Evolutionary conservation across 2,888 invertebrate species (phyloP), one percentile per base, ranked within the genome.

Genomic region (Ferdinandea cuprea): DNA sequence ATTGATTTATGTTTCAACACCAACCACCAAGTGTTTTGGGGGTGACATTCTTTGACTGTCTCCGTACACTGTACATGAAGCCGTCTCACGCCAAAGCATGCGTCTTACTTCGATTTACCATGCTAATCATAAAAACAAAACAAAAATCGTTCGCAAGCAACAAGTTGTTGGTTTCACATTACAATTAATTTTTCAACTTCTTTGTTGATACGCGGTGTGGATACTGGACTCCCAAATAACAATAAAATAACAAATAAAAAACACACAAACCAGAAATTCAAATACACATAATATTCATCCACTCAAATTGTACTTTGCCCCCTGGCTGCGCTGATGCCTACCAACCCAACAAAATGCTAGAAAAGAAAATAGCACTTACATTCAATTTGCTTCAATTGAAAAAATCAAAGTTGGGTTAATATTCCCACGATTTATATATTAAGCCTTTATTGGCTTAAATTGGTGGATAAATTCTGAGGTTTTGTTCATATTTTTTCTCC

Each of bases 391-490:
- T 81, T 77, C 59, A 81, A 81, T 81, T 81, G 76, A 77, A 37
- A 71, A 77, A 81, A 81, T 77, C 77, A 80, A 71, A 71, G 81
- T 81, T 65, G 81, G 71, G 65, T 71, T 81, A 77, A 81, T 76
- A 76, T 81, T 81, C 81, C 81, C 81, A 81, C 81, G 80, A 77
- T 81, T 69, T 69, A 37, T 71, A 71, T 59, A 77, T 71, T 71
- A 77, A 77, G 76, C 77, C 81, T 77, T 77, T 81, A 81, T 81
- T 81, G 77, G 77, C 65, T 81, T 81, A 77, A 81, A 81, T 81
- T 81, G 81, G 65, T 65, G 81, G 71, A 71, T 76, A 81, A 76
- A 71, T 76, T 81, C 80, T 76, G 80, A 74, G 48, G 56, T 65
- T 77, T 77, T 65, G 48, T 76, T 69, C 58, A 76, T 69, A 74